Evolutionary conservation across 2,888 invertebrate genomes (phyloP).

Genomic region (Drosophila sordidula): DNA sequence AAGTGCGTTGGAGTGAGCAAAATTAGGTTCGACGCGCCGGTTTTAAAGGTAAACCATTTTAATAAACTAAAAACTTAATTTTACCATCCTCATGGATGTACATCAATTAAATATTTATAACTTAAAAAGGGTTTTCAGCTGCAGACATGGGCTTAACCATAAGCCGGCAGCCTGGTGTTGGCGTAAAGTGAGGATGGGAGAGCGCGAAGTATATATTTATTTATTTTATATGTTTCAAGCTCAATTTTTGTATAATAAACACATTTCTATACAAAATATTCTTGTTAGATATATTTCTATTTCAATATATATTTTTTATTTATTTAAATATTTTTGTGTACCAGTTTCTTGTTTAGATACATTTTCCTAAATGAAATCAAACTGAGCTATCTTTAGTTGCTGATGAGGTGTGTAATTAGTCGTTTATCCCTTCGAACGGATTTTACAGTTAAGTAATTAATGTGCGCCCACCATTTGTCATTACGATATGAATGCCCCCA

Average conservation of each 20-base stretch:
- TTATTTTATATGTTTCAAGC: too few relatives aligned
- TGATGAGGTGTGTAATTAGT: conserved; percentile 19
- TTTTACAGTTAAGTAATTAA: conserved; percentile 30
- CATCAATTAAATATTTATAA: neutral
- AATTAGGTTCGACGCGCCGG: neutral
- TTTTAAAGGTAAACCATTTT: conserved; percentile 2
- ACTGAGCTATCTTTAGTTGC: neutral
- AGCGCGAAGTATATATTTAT: too few relatives aligned
- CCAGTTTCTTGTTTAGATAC: too few relatives aligned
- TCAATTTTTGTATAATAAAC: too few relatives aligned
- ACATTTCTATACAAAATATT: too few relatives aligned
- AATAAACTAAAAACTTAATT: neutral
- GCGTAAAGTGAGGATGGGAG: neutral
- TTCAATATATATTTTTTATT: too few relatives aligned
- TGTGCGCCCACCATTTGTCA: conserved; percentile 2
- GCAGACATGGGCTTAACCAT: neutral
- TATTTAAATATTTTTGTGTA: too few relatives aligned
- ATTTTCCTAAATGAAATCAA: neutral
- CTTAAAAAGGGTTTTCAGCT: neutral
- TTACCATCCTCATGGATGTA: neutral
- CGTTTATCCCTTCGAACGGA: conserved; percentile 15
- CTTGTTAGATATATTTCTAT: too few relatives aligned
- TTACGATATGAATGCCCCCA: conserved; percentile 6
- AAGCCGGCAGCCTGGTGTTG: too few relatives aligned
- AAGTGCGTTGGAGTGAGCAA: neutral